phyloP scores from a whole-genome alignment of 2,888 invertebrate genomes.

The Acrobasis repandana region DNA sequence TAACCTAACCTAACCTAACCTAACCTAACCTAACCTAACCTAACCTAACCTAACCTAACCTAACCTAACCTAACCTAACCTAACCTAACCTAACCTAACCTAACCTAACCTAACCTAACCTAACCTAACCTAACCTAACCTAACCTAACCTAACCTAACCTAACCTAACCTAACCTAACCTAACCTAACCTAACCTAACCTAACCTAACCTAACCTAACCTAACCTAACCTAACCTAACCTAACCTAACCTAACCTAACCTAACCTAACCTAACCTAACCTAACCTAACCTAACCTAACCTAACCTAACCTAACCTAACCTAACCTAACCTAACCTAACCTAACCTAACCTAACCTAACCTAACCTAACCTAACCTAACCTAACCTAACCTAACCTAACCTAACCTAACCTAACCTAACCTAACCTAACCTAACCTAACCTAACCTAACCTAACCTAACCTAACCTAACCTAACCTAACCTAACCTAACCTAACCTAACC shows the following conservation, averaged over 20 bases:
- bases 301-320: slow-evolving; percentile 20
- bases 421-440: slow-evolving; percentile 2
- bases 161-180: slow-evolving; percentile 20
- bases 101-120: too few species aligned
- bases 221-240: background rate
- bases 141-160: too few species aligned
- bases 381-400: background rate
- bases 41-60: too few species aligned
- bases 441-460: slow-evolving; percentile 23
- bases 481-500: slow-evolving; percentile 16
- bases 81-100: too few species aligned
- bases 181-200: slow-evolving; percentile 11
- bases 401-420: background rate
- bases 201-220: slow-evolving; percentile 19
- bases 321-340: slow-evolving; percentile 10
- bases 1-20: too few species aligned
- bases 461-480: slow-evolving; percentile 14
- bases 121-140: too few species aligned
- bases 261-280: slow-evolving; percentile 23
- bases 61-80: too few species aligned
- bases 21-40: too few species aligned
- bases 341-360: background rate
- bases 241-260: slow-evolving; percentile 18
- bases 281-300: slow-evolving; percentile 22
- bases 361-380: background rate